Base-by-base conservation (phyloP, 2,888 invertebrate species). In the Caenorhabditis sinica region DNA sequence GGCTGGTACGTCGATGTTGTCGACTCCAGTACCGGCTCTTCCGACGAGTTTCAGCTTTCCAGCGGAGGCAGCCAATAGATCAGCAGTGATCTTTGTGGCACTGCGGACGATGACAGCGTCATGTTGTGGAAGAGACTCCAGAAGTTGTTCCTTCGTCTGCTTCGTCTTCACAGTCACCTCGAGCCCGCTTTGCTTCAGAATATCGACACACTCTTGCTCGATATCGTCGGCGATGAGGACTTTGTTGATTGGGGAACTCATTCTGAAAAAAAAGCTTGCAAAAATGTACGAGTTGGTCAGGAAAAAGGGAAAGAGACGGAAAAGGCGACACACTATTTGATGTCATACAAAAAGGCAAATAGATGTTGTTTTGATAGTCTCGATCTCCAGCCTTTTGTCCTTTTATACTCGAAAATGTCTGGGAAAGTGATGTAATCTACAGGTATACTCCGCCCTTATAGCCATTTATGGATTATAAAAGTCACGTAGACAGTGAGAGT, bases 1-100 rank as follows among this genome's bases (percentile, higher is more conserved):
- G 8, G 74, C 74, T 17, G 83, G 81, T 60, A 96, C 95, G 93
- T 99, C 97, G 87, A 99, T 98, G 93, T 98, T 99, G 94, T 99
- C 99, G 5, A 98, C 97, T 4, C 99, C 99, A 1, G 97, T 98
- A 8, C 98, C 98, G n/a, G 98, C 98, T 60, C 98, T 95, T 83
- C 89, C 89, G 53, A 89, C 88, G 65, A 89, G 60, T 43, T 88
- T 87, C 74, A 89, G 77, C 43, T 88, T 89, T n/a, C 89, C 89
- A 30, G 83, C 86, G 0, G 88, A 73, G 11, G 89, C 89, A 13
- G 80, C 85, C 63, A 89, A 76, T 6, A 89, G 76, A 28, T 89
- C 87, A 43, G 83, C 83, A n/a, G 89, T 89, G 60, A 89, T 89
- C 86, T 90, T 92, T 9, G 92, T 92, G 45, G 92, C 91, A 33